phyloP scores from a whole-genome alignment of 1,140 invertebrate genomes.

The Diorhabda carinulata region DNA sequence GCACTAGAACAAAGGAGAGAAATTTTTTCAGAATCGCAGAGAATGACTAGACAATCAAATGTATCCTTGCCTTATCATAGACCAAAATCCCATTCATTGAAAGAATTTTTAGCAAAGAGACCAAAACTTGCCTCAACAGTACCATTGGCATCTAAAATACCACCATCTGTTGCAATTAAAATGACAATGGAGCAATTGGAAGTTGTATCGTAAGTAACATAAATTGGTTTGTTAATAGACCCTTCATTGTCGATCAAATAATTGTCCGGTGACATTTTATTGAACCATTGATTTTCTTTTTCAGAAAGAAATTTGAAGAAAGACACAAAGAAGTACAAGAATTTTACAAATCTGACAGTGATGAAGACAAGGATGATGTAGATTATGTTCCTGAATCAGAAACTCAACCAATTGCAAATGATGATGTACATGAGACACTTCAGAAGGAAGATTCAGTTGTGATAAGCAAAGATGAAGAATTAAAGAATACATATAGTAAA shows the following conservation, averaged over 20 bases:
- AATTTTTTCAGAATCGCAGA: conserved; percentile 59
- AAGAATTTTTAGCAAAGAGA: conserved; percentile 63
- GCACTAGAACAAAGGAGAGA: conserved; percentile 55
- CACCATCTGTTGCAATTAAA: conserved; percentile 48
- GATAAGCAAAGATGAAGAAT: no score
- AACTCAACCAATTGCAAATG: no score
- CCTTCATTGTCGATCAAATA: not conserved
- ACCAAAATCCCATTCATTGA: conserved; percentile 66
- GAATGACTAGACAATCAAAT: conserved; percentile 64
- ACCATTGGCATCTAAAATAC: conserved; percentile 22
- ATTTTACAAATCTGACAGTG: conserved; percentile 58
- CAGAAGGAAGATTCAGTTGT: no score
- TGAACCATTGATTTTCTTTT: conserved; percentile 29
- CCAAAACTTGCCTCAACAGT: conserved; percentile 31
- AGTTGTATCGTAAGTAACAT: conserved; percentile 53
- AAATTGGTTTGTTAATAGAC: not conserved
- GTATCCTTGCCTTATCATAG: conserved; percentile 73
- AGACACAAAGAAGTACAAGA: conserved; percentile 57
- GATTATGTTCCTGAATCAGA: conserved; percentile 20
- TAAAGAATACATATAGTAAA: no score
- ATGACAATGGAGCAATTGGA: conserved; percentile 55
- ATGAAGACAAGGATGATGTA: conserved; percentile 37
- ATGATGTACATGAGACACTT: no score
- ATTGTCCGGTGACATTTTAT: not conserved
- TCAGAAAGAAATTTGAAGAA: conserved; percentile 52